Evolutionary conservation across 2,888 invertebrate species (phyloP), one percentile per base, ranked within the genome.

Genomic region (Ochlodes sylvanus): DNA sequence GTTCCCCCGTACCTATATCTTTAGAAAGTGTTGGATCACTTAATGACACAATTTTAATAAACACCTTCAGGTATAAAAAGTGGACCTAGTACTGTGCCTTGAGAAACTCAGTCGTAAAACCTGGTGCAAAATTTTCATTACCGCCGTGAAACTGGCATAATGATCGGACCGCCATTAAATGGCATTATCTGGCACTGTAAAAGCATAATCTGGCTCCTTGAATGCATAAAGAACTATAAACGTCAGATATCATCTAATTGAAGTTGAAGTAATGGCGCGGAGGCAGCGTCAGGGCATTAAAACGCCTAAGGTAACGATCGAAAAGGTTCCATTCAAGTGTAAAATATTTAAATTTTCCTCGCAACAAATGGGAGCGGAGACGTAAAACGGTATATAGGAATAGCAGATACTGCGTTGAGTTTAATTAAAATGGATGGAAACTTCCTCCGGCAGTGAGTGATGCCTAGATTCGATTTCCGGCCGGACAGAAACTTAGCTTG

Each of bases 201-300:
- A 83, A 85, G 85, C 87, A 89, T 89, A 89, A 92, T 92, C 91
- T 88, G 77, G 84, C 85, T 87, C 79, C 80, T 79, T 84, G 83
- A 89, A 92, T 91, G 87, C 90, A 89, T 90, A 92, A 92, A 92
- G 90, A 90, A 92, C 91, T 92, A 90, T 92, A 89, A 92, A 91
- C 77, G 91, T 90, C 89, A 87, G 92, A 92, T 92, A 92, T 88
- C 87, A 92, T 92, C 91, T 91, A 91, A 92, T 92, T 92, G 90
- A 92, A 91, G 83, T 80, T 79, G 77, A 78, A 88, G 84, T 89
- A 87, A 91, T 84, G 86, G 81, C 57, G 72, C 76, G 74, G 80
- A 75, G 78, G 81, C 74, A 69, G 75, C 74, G 75, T 68, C 66
- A 71, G 76, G 76, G 79, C 86, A 85, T 90, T 91, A 89, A 89